These are phyloP conservation scores for Nothocercus julius DNA, from an alignment of 2,113 vertebrate species.

Conservation along the genomic window DNA sequence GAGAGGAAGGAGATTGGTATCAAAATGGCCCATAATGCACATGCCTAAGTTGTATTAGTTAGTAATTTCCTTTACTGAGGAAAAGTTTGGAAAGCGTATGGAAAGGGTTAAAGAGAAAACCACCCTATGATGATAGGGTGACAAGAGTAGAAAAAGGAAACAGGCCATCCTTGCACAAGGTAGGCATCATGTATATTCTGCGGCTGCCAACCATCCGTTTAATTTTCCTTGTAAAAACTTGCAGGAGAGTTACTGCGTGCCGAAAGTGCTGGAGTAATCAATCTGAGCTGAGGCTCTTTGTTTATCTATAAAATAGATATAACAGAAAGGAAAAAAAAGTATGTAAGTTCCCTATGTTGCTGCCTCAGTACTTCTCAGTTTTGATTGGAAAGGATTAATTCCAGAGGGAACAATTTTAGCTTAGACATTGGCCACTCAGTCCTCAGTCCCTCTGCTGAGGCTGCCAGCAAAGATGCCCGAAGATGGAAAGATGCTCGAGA, in stretches of 20 bases:
- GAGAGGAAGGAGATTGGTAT: neutral
- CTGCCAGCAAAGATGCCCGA: constrained; percentile 6
- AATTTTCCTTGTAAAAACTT: neutral
- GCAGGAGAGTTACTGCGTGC: neutral
- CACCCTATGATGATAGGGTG: neutral
- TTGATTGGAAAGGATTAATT: constrained; percentile 11
- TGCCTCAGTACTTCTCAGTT: neutral
- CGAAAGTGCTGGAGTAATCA: neutral
- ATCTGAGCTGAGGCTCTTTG: neutral
- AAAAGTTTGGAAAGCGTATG: neutral
- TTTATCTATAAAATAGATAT: neutral
- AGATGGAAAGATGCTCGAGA: constrained; percentile 4
- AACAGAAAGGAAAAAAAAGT: neutral
- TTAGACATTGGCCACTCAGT: neutral
- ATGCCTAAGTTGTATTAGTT: neutral
- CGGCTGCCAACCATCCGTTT: neutral
- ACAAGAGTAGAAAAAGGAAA: neutral
- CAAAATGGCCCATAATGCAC: neutral
- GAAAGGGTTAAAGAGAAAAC: neutral
- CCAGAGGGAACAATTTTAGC: constrained; percentile 20
- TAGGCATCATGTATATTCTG: rapidly evolving
- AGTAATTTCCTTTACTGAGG: neutral
- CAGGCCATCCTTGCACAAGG: neutral
- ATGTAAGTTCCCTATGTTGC: neutral
- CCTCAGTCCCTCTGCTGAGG: constrained; percentile 13